A percentile compares a stretch with the other conserved stretches of the same genome.
Evolutionary conservation across 2,113 vertebrate genomes (phyloP).

Genomic region (Megaceryle torquata): DNA sequence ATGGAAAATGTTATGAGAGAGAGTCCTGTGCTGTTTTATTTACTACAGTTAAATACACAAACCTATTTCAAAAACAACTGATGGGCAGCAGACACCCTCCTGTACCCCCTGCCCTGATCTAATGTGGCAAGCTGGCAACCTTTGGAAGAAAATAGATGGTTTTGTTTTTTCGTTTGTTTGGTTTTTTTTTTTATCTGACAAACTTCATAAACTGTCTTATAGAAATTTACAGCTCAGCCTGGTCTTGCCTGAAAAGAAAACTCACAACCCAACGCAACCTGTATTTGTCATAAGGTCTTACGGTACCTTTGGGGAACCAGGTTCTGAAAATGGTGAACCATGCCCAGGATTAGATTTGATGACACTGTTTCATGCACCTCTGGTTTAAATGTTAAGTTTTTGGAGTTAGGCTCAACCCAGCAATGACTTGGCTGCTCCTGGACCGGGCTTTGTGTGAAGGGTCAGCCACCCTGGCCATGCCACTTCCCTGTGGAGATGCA

Average conservation of each 20-base stretch:
- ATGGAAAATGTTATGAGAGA: neutral
- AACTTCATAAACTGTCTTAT: neutral
- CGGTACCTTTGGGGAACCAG: neutral
- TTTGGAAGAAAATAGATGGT: neutral
- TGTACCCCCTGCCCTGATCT: neutral
- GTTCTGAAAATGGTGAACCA: neutral
- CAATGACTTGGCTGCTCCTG: neutral
- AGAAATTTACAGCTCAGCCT: neutral
- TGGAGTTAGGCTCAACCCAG: neutral
- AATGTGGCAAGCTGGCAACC: neutral
- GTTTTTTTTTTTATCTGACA: neutral
- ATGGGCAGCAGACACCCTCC: neutral
- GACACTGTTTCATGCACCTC: neutral
- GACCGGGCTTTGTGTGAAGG: neutral
- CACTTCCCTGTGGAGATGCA: neutral
- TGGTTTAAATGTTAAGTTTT: neutral
- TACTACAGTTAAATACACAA: slow-evolving; percentile 7
- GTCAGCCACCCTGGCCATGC: rapidly evolving
- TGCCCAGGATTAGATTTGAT: neutral
- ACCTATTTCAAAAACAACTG: neutral
- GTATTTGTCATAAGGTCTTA: neutral
- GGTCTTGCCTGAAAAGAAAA: neutral
- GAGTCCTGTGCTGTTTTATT: neutral
- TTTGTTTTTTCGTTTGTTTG: neutral
- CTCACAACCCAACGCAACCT: rapidly evolving